Percentiles rank a stretch among this genome's conserved stretches.
These are phyloP conservation scores for Rhagophthalmus giganteus DNA, from an alignment of 2,888 invertebrate species.

Conservation along the genomic window DNA sequence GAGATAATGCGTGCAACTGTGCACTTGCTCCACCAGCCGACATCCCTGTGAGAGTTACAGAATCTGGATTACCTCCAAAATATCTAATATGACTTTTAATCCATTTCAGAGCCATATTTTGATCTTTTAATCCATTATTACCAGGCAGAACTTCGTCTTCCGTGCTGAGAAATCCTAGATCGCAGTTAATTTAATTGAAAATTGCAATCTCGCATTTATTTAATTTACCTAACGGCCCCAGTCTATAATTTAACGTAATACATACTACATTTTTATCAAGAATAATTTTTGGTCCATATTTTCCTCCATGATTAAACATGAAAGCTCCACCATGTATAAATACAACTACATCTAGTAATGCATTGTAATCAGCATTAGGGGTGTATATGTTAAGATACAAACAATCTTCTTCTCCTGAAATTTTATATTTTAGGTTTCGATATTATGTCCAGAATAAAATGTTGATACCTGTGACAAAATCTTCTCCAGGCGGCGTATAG, in stretches of 20 bases:
- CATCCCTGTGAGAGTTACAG: slow-evolving; percentile 68
- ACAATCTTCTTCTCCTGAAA: slow-evolving; percentile 69
- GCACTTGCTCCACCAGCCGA: slow-evolving; percentile 78
- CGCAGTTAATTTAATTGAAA: slow-evolving; percentile 1
- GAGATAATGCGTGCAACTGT: slow-evolving; percentile 71
- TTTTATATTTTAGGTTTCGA: slow-evolving; percentile 34
- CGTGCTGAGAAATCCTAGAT: slow-evolving; percentile 72
- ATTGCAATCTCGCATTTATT: too few species aligned
- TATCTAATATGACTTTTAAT: slow-evolving; percentile 67
- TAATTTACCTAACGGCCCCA: slow-evolving; percentile 68
- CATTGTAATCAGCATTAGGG: slow-evolving; percentile 48
- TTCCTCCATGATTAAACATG: slow-evolving; percentile 64
- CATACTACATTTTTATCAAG: slow-evolving; percentile 68
- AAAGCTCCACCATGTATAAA: slow-evolving; percentile 71
- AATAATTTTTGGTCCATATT: slow-evolving; percentile 61
- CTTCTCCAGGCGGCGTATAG: slow-evolving; percentile 36
- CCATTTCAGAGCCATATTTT: slow-evolving; percentile 71
- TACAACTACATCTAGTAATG: slow-evolving; percentile 61
- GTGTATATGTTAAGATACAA: slow-evolving; percentile 67
- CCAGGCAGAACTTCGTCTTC: slow-evolving; percentile 70
- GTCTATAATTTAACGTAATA: slow-evolving; percentile 70
- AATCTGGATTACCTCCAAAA: slow-evolving; percentile 73
- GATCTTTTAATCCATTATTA: slow-evolving; percentile 76
- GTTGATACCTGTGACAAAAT: slow-evolving; percentile 37
- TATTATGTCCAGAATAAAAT: slow-evolving; percentile 3